Evolutionary conservation across 1,140 invertebrate genomes (phyloP).

Genomic region (Saxidomus purpurata): DNA sequence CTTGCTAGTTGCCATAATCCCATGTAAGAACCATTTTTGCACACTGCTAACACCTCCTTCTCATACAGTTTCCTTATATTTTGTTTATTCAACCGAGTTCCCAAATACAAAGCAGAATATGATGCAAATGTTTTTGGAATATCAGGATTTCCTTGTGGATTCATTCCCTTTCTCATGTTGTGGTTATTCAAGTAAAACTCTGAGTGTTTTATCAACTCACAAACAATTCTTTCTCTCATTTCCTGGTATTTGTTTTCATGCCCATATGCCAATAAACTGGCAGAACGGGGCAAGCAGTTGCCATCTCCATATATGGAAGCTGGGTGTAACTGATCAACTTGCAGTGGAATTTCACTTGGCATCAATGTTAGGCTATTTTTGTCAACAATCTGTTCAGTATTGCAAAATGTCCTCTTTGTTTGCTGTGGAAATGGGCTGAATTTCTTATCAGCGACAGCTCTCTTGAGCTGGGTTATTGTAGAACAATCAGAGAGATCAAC

Average conservation of each 20-base stretch:
- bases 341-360: slow-evolving; percentile 13
- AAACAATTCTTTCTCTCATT: slow-evolving; percentile 32
- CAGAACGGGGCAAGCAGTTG: slow-evolving; percentile 22
- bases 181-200: neutral
- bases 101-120: neutral
- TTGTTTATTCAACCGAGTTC: neutral
- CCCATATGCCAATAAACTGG: slow-evolving; percentile 21
- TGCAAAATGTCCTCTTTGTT: neutral
- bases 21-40: slow-evolving; percentile 7
- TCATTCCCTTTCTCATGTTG: neutral
- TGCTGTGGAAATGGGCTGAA: neutral
- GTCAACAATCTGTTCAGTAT: neutral
- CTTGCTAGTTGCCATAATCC: slow-evolving; percentile 34
- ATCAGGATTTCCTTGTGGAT: neutral
- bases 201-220: neutral
- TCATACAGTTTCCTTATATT: neutral
- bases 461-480: neutral
- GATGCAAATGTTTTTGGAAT: slow-evolving; percentile 10
- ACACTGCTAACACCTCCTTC: neutral
- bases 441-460: neutral
- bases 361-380: neutral
- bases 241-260: slow-evolving; percentile 9
- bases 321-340: neutral
- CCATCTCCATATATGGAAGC: slow-evolving; percentile 1
- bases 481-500: neutral